Evolutionary conservation across 1,140 invertebrate species (phyloP), one percentile per base, ranked within the genome.

Genomic region (Palaemon carinicauda): DNA sequence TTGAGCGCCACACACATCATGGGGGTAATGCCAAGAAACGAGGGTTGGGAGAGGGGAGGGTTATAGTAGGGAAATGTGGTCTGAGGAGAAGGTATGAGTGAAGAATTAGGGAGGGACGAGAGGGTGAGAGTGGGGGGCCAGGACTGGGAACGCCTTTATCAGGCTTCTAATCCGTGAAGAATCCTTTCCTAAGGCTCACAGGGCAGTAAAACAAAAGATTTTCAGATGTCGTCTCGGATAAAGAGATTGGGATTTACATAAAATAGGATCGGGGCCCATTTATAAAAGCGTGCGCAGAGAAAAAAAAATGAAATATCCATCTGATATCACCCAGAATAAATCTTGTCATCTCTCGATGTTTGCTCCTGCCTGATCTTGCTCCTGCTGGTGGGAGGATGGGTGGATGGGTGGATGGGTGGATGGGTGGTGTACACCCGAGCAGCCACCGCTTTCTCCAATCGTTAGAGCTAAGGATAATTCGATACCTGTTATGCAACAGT

Each of bases 241-340:
- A 81, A 81, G 21, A 60, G 12, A 81, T 52, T 65, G 29, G 80
- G 29, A 81, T 81, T 81, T 81, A 71, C 80, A 81, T 81, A 69
- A 60, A 81, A 81, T 81, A 60, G 80, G 80, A 51, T 17, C 17
- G 41, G 60, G 71, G 50, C 65, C 80, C 21, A 54, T 41, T 60
- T 54, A 80, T 10, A 81, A 52, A 81, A 65, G 17, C 24, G n/a
- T n/a, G 56, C 1, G 41, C 27, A 41, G 79, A 56, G 78, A 65
- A 71, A 81, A 81, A 71, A 56, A 50, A 81, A n/a, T n/a, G n/a
- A 41, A 41, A 41, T 41, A 41, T 41, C 80, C 33, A 65, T 41
- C 80, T 60, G 80, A 81, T 81, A 81, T 10, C 60, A 50, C 17
- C 80, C 19, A 69, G 80, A 81, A 81, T 81, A 33, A 81, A 81